phyloP scores from a whole-genome alignment of 1,140 invertebrate genomes.

The Lysiphlebus fabarum region DNA sequence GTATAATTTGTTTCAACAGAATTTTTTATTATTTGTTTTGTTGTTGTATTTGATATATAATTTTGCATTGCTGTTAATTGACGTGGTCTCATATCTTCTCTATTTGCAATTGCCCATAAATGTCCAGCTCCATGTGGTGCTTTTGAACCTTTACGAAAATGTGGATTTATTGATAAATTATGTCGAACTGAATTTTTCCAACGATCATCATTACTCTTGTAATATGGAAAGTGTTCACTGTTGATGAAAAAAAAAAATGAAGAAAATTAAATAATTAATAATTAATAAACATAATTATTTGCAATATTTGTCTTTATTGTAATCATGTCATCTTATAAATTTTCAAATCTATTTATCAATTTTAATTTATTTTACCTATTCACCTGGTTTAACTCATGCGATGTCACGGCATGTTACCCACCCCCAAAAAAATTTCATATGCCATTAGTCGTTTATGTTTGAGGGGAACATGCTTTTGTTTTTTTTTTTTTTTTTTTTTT shows the following conservation, averaged over 20 bases:
- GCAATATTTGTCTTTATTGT: background rate
- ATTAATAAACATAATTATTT: conserved; percentile 6
- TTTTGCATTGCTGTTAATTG: conserved; percentile 31
- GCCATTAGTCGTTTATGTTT: conserved; percentile 22
- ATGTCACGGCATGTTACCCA: conserved; percentile 36
- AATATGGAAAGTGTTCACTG: conserved; percentile 81
- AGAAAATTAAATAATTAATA: conserved; percentile 11
- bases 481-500: conserved; percentile 4
- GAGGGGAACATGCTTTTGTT: background rate
- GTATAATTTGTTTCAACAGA: conserved; percentile 11
- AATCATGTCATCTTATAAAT: too few relatives aligned
- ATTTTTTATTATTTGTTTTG: conserved; percentile 34
- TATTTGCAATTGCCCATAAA: conserved; percentile 76
- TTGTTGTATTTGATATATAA: conserved; percentile 20
- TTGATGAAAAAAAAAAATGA: conserved; percentile 37
- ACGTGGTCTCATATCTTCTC: conserved; percentile 54
- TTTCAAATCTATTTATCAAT: conserved; percentile 9
- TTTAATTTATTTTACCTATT: conserved; percentile 37
- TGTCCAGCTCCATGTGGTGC: conserved; percentile 81
- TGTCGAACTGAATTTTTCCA: conserved; percentile 89
- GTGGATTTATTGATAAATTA: conserved; percentile 84
- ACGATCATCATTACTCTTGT: conserved; percentile 80
- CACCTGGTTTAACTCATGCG: conserved; percentile 27
- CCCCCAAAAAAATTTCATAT: conserved; percentile 11
- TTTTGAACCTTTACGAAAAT: conserved; percentile 82